phyloP scores from a whole-genome alignment of 1,140 invertebrate genomes.

The Sycophaga agraensis region DNA sequence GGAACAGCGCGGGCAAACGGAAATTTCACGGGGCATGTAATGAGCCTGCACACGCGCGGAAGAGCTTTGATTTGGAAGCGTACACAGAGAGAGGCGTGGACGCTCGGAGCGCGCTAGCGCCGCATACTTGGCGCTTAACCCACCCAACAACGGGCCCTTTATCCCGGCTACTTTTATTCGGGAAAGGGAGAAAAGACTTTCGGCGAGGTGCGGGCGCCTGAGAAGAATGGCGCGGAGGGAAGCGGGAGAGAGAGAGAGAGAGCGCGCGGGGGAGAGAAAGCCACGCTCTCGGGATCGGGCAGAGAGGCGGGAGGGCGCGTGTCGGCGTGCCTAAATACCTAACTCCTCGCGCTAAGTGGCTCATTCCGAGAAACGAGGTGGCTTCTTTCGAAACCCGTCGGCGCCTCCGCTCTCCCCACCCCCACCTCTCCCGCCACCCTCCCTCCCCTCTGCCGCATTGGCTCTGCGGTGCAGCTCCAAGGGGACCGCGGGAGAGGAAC shows the following conservation, averaged over 20 bases:
- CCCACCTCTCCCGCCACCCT: not conserved
- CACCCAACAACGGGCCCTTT: conserved; percentile 2
- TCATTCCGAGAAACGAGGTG: conserved; percentile 38
- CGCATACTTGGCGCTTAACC: conserved; percentile 8
- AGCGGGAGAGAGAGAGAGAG: not conserved
- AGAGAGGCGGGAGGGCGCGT: conserved; percentile 8
- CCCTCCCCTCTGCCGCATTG: not conserved
- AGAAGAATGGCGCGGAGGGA: not conserved
- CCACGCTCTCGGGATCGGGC: not conserved
- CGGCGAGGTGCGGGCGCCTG: not conserved
- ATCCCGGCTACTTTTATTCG: not conserved
- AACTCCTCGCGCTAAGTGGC: conserved; percentile 28
- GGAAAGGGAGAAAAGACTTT: conserved; percentile 15
- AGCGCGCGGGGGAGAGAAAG: not conserved
- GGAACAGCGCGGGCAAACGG: too few species aligned
- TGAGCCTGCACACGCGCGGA: too few species aligned
- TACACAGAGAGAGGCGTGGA: too few species aligned
- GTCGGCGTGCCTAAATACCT: conserved; percentile 28
- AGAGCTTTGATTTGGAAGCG: too few species aligned
- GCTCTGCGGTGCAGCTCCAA: conserved; percentile 29
- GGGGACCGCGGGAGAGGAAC: conserved; percentile 5
- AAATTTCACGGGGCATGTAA: not conserved
- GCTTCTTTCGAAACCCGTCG: conserved; percentile 40
- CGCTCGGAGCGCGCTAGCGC: too few species aligned
- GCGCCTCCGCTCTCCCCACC: conserved; percentile 25